Conservation (phyloP, 2,888 invertebrate species). For the Eremobia ochroleuca region DNA sequence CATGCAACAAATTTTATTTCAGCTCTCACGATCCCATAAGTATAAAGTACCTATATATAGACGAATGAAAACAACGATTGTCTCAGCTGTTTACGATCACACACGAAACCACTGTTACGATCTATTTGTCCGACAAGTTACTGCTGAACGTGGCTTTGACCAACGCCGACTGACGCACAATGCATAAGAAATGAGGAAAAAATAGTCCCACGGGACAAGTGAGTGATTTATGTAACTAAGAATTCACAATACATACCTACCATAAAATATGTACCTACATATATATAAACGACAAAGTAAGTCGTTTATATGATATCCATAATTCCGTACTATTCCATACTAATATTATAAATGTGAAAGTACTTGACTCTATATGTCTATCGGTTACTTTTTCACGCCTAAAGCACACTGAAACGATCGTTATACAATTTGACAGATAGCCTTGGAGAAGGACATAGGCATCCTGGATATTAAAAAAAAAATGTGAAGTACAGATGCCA, state of each 20-base stretch:
- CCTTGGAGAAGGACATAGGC: not conserved
- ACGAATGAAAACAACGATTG: constrained; percentile 4
- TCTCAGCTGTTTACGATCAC: constrained; percentile 2
- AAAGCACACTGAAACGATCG: not conserved
- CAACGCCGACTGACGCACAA: constrained; percentile 9
- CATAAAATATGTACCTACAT: not conserved
- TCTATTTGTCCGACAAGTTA: constrained; percentile 5
- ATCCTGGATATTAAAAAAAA: not conserved
- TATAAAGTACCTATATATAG: not conserved
- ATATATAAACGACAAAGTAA: not conserved
- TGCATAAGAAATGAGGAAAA: constrained; percentile 2
- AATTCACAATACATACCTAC: not conserved
- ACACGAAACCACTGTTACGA: constrained; percentile 14
- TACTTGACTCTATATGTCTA: not conserved
- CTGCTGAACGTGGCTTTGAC: constrained; percentile 9
- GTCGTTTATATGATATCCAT: not conserved
- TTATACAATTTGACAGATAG: not conserved
- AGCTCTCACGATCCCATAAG: not conserved
- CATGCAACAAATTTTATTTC: constrained; percentile 53
- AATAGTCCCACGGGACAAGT: not conserved
- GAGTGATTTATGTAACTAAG: constrained; percentile 3
- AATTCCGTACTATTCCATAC: not conserved
- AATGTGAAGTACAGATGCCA: no score
- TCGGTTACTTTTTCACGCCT: not conserved
- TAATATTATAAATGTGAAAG: not conserved